A percentile compares a stretch with the other conserved stretches of the same genome.
These are phyloP conservation scores for Xiphorhynchus erythropygius DNA, from an alignment of 2,797 vertebrate genomes.

Conservation along the genomic window DNA sequence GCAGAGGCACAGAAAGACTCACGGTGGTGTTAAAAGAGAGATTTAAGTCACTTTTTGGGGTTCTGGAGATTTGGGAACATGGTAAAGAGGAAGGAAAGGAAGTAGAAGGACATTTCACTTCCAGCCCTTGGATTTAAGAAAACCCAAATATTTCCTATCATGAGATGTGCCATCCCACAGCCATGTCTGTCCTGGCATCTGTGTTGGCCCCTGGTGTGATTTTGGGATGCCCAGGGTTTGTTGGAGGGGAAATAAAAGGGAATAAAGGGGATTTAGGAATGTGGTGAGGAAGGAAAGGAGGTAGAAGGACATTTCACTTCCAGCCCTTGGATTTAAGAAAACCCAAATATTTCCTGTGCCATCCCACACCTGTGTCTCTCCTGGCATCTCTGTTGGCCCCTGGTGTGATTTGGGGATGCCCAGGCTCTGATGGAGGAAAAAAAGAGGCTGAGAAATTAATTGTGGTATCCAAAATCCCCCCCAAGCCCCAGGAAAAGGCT, in stretches of 20 bases:
- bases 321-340: neutral
- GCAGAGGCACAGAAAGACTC: neutral
- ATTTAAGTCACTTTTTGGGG: rapidly evolving
- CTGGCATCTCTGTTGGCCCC: neutral
- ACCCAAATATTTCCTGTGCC: neutral
- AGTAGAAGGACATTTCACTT: neutral
- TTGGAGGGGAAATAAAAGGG: too few relatives aligned
- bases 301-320: neutral
- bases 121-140: neutral
- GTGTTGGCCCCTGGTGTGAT: neutral
- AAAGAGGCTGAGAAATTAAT: neutral
- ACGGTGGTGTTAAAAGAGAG: rapidly evolving
- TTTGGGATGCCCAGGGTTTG: neutral
- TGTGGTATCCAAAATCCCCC: too few relatives aligned
- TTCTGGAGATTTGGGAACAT: rapidly evolving
- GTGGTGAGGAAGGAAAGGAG: neutral
- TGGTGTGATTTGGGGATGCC: neutral
- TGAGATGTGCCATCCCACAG: rapidly evolving
- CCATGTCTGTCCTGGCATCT: neutral
- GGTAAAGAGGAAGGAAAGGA: neutral
- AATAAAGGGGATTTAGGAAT: neutral
- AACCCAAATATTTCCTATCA: rapidly evolving
- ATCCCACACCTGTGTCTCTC: neutral
- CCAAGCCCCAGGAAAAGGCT: rapidly evolving
- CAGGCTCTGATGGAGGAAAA: neutral